phyloP scores from a whole-genome alignment of 35 echinoderm and acorn worm species.

The Antedon bifida region DNA sequence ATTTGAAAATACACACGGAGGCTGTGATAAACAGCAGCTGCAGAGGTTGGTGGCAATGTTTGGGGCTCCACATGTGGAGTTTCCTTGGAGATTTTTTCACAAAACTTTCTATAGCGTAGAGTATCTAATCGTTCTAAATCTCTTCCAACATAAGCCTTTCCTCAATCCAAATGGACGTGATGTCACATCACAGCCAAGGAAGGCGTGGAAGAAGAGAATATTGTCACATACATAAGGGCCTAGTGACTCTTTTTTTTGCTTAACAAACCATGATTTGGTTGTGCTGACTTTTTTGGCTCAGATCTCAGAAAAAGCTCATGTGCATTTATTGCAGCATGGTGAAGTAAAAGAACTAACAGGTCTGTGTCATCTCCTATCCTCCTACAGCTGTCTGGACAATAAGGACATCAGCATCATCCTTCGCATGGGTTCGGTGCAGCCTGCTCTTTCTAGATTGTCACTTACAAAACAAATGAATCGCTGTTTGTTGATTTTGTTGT shows the following conservation, averaged over 20 bases:
- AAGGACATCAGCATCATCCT: constrained; percentile 12
- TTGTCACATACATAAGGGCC: constrained; percentile 8
- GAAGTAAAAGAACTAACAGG: neutral
- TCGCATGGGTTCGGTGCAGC: neutral
- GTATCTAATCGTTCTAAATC: neutral
- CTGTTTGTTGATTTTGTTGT: constrained; percentile 41
- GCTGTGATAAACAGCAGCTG: no score
- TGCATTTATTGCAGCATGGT: neutral
- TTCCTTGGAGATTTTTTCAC: no score
- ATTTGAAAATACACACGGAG: no score
- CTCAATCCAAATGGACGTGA: neutral
- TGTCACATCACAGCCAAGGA: constrained; percentile 18
- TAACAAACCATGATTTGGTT: constrained; percentile 10
- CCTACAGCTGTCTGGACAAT: constrained; percentile 3
- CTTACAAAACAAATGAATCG: constrained; percentile 28
- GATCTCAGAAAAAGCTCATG: constrained; percentile 11
- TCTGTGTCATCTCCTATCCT: neutral
- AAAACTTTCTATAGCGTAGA: constrained; percentile 20
- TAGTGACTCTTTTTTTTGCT: neutral
- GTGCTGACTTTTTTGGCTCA: constrained; percentile 5
- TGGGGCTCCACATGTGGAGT: no score
- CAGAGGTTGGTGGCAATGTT: no score
- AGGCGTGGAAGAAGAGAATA: neutral
- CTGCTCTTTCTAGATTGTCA: neutral
- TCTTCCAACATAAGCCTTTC: constrained; percentile 4